phyloP scores from a whole-genome alignment of 2,888 invertebrate species.

The Nephrotoma appendiculata region DNA sequence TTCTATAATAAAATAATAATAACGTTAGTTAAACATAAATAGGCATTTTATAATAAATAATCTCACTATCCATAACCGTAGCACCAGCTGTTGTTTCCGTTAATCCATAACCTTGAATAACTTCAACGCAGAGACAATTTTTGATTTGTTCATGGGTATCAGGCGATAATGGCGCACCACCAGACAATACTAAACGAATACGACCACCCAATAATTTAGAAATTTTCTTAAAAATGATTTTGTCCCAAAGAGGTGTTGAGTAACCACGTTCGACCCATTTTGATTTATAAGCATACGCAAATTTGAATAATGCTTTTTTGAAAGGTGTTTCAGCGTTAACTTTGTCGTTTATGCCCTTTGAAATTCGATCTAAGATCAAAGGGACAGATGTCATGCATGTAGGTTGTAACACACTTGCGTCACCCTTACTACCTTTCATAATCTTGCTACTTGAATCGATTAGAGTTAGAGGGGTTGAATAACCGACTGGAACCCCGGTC shows the following conservation, averaged over 20 bases:
- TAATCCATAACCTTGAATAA: constrained; percentile 90
- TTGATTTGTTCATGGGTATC: constrained; percentile 92
- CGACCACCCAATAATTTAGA: constrained; percentile 70
- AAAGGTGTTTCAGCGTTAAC: constrained; percentile 68
- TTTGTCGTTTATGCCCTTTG: constrained; percentile 92
- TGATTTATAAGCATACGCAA: constrained; percentile 87
- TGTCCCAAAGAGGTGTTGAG: constrained; percentile 61
- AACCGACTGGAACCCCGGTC: constrained; percentile 85
- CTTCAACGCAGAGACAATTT: constrained; percentile 77
- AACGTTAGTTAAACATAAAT: not conserved
- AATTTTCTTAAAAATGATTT: constrained; percentile 32
- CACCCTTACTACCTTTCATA: constrained; percentile 87
- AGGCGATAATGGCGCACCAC: constrained; percentile 90
- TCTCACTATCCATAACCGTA: constrained; percentile 63
- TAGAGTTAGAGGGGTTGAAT: constrained; percentile 90
- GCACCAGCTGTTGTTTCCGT: constrained; percentile 96
- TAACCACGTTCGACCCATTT: constrained; percentile 73
- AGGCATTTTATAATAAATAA: not conserved
- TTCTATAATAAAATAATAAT: constrained; percentile 19
- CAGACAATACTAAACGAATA: constrained; percentile 75
- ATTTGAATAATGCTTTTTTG: constrained; percentile 76
- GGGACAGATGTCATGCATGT: constrained; percentile 95
- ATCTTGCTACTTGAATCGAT: constrained; percentile 89
- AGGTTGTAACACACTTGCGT: constrained; percentile 79
- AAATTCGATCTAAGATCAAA: constrained; percentile 93